Base-by-base conservation (phyloP, 2,888 invertebrate species). In the Macaria liturata region DNA sequence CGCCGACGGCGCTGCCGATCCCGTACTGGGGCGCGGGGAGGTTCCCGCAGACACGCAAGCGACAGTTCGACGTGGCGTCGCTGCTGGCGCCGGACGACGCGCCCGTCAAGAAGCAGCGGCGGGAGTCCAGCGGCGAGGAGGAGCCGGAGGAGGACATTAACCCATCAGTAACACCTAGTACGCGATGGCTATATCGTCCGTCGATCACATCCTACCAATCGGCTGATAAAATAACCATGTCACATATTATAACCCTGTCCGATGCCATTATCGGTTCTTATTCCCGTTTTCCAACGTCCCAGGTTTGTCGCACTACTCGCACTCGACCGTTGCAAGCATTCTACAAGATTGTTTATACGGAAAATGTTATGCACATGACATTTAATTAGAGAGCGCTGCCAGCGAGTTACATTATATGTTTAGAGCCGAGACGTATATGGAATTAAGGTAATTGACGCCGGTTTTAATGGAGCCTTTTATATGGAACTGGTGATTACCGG, bases 61-160 rank as follows among this genome's bases (percentile, higher is more conserved):
- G 98, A 49, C 97, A 97, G 80, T 99, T 99, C 80, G 98, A 99
- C 83, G 97, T 99, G 9, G 98, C 98, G 0, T 98, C 98, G 6
- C 92, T 99, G 20, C 90, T 99, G 20, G 98, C 98, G 0, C 98
- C 98, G 0, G 98, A 98, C 73, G 94, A 95, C 1, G 83, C 81
- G 9, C 87, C 88, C 0, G 85, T 84, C 46, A 88, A 88, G 66
- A 82, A 82, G 7, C 74, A 69, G 47, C 80, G 88, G 8, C 80
- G 86, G 3, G 88, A 87, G 50, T 88, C 91, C 68, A 93, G 94
- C 60, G 91, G 93, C 30, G 94, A 94, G 66, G 93, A 93, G 50
- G 93, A 93, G 45, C 88, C 83, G 0, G 95, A 95, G 69, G 95
- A 94, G 66, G 95, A 95, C 68, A 95, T 95, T 54, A 95, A 95